A percentile compares a stretch with the other conserved stretches of the same genome.
Evolutionary conservation across 2,113 vertebrate genomes (phyloP).

Genomic region (Terrapene triunguis): DNA sequence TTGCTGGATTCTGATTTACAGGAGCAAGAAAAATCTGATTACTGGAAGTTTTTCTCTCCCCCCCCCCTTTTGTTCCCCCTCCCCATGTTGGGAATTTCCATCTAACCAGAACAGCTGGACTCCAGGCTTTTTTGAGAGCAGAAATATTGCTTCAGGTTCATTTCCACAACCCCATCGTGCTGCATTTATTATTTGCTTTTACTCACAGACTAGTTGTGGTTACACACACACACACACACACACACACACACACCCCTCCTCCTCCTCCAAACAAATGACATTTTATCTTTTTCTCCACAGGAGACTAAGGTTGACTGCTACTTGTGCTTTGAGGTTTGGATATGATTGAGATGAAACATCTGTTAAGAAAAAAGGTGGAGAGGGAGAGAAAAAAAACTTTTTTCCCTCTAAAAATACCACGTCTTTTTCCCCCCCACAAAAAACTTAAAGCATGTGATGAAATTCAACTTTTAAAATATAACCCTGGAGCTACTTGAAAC

Average conservation of each 20-base stretch:
- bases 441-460: slow-evolving; percentile 80
- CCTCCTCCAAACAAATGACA: slow-evolving; percentile 67
- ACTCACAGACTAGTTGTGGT: slow-evolving; percentile 58
- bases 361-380: slow-evolving; percentile 60
- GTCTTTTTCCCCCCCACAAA: slow-evolving; percentile 22
- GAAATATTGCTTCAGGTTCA: slow-evolving; percentile 70
- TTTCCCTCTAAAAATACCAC: slow-evolving; percentile 77
- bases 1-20: slow-evolving; percentile 33
- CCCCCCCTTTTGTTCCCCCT: background rate
- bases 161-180: slow-evolving; percentile 55
- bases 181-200: slow-evolving; percentile 67
- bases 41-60: background rate
- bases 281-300: slow-evolving; percentile 66
- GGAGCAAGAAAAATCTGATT: slow-evolving; percentile 44
- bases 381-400: background rate
- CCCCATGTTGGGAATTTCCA: slow-evolving; percentile 54
- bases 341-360: slow-evolving; percentile 77
- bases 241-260: too few relatives aligned
- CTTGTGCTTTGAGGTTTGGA: slow-evolving; percentile 70
- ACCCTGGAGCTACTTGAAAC: slow-evolving; percentile 82
- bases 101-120: slow-evolving; percentile 60
- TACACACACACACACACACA: background rate
- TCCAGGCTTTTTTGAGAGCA: slow-evolving; percentile 48
- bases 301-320: slow-evolving; percentile 73
- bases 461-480: slow-evolving; percentile 81